Base-by-base conservation (phyloP, 2,888 invertebrate genomes). In the Glyphotaelius pellucidus region DNA sequence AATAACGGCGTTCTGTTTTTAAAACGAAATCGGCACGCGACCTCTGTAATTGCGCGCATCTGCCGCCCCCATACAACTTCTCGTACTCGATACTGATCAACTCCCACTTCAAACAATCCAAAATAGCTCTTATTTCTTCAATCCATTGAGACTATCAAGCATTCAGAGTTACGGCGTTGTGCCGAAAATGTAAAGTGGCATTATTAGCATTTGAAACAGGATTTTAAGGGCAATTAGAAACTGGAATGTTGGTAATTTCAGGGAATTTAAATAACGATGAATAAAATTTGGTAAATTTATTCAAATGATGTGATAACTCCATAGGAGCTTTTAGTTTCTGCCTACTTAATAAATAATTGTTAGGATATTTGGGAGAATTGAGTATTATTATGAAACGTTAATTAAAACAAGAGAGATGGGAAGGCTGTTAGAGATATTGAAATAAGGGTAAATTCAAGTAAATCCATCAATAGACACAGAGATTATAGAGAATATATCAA, bases 1-100 rank as follows among this genome's bases (percentile, higher is more conserved):
- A 80, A 30, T 35, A 30, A 35, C 67, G 47, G 31, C 89, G 80
- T 89, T 89, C 90, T 42, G 83, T 52, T 52, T 91, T 90, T 93
- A 92, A 92, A 93, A 91, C 52, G 91, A 91, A 93, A 91, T 93
- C 91, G 93, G 93, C 93, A 93, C 93, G 93, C 93, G 93, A 93
- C 93, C 84, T 89, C 81, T 87, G 52, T 92, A 93, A 92, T 92
- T 91, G 91, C 83, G 86, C 90, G 91, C 92, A 93, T 93, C 93
- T 93, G 92, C 93, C 92, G 90, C 89, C 91, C 93, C 92, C 91
- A 86, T 80, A 81, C 35, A 79, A 79, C 67, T n/a, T 47, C 52
- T 52, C 35, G 32, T 19, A 31, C 52, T 87, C 87, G 31, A 87
- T n/a, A 42, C 42, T 15, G 19, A 67, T 67, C 32, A 52, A 87